Evolutionary conservation across 2,113 vertebrate genomes (phyloP), one percentile per base, ranked within the genome.

Genomic region (Microtus richardsoni): DNA sequence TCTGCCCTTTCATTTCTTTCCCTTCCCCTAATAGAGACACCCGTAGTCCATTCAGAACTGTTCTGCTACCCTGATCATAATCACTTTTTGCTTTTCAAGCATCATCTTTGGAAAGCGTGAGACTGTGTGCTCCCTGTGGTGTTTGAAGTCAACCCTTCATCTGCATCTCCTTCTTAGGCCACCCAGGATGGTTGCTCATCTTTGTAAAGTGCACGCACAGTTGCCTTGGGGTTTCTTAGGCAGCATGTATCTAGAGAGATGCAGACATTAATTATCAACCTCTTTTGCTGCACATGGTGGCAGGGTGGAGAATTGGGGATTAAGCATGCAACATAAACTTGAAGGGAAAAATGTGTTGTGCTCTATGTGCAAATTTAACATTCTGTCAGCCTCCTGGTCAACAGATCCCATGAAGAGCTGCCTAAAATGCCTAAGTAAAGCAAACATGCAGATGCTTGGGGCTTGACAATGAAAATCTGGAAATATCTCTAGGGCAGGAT

Each of bases 191-290:
- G 64, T 73, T 49, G 79, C 91, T 96, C 39, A 62, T 87, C 58
- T 95, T 95, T 91, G 77, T 86, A 77, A 97, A 94, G 24, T 5
- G 39, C 68, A 71, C 0, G 0, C 95, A 79, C 17, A 49, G 58
- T 93, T 96, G 77, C 83, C 93, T 94, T 87, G 78, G 95, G 94
- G 49, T 92, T 70, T 64, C 79, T 74, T 60, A 92, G 96, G 78
- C 85, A 97, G 91, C 80, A 90, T n/a, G 1, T 88, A 47, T 89
- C 93, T 79, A 52, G 88, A 88, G 73, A 12, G 87, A 83, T 95
- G 80, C 58, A 97, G 52, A 92, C 70, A 97, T 97, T 97, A 97
- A 96, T 98, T 97, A 97, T 97, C 83, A 98, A 14, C 0, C 0
- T 91, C 44, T 98, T 98, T 89, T 96, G 68, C 64, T 93, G 92